Base-by-base conservation (phyloP, 2,888 invertebrate genomes). In the Venusia cambrica region DNA sequence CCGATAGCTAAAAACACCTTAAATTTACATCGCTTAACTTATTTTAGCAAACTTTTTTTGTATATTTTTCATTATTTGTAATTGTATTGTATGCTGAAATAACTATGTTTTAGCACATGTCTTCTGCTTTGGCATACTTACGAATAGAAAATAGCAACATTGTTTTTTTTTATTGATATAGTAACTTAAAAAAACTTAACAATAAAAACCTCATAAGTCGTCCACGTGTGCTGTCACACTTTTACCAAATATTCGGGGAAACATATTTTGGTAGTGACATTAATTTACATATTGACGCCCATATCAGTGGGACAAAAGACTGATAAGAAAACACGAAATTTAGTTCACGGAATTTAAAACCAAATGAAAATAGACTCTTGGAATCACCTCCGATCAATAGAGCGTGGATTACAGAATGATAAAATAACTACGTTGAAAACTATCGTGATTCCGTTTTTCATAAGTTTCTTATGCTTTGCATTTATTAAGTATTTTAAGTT, bases 71-170 rank as follows among this genome's bases (percentile, higher is more conserved):
- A 32, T 45, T 26, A 27, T 40, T 38, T 38, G n/a, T n/a, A n/a
- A n/a, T n/a, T n/a, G 32, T 48, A 45, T 58, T 56, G 54, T 49
- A 44, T 44, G 45, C 43, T 27, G 45, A 44, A 44, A 25, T 33
- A 37, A 29, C 43, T 47, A 41, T 34, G 26, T 25, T 46, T 45
- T 46, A 70, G 69, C 68, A 72, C 67, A 62, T 62, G 56, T 70
- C 68, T 54, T 65, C 75, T 71, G 74, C 84, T 84, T 84, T 85
- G 84, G 84, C 84, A 75, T 74, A 73, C 76, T 73, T 77, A 75
- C 51, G 58, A 69, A 65, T 65, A 55, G 65, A 65, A 73, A 79
- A 74, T 77, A 74, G 79, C 76, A 81, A 78, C 77, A 74, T n/a
- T n/a, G 75, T 57, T 40, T 42, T 42, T 46, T 35, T 30, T 28